Evolutionary conservation across 2,113 vertebrate genomes (phyloP).

Genomic region (Zosterops hypoxanthus): DNA sequence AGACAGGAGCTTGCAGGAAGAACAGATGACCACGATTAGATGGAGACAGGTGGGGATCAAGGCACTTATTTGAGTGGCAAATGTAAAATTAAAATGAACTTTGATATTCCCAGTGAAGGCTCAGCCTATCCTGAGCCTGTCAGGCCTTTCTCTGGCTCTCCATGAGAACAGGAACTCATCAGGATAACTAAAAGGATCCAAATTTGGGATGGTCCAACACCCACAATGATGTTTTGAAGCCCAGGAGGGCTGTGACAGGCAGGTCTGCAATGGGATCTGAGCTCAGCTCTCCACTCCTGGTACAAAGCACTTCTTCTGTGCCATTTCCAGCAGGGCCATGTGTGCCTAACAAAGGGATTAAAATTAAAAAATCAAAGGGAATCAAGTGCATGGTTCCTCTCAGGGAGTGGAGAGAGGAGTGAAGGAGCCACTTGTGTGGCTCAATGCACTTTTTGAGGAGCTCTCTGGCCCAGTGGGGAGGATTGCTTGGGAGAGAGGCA

Average conservation of each 20-base stretch:
- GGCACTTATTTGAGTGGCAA: background rate
- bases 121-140: background rate
- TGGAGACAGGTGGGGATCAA: conserved; percentile 29
- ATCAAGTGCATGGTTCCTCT: background rate
- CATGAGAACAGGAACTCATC: background rate
- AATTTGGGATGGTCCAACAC: background rate
- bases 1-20: background rate
- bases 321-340: background rate
- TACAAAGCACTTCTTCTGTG: background rate
- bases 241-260: background rate
- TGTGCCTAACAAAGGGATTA: background rate
- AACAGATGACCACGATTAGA: background rate
- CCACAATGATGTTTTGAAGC: background rate
- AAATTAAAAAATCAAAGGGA: background rate
- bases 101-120: background rate
- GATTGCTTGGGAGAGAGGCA: background rate
- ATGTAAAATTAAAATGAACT: conserved; percentile 27
- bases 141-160: background rate
- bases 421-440: background rate
- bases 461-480: background rate
- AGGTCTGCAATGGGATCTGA: background rate
- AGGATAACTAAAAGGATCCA: background rate
- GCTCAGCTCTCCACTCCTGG: background rate
- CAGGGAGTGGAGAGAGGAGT: background rate
- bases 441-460: background rate